phyloP scores from a whole-genome alignment of 64 coral and sea anemone species.

The Actinia equina region DNA sequence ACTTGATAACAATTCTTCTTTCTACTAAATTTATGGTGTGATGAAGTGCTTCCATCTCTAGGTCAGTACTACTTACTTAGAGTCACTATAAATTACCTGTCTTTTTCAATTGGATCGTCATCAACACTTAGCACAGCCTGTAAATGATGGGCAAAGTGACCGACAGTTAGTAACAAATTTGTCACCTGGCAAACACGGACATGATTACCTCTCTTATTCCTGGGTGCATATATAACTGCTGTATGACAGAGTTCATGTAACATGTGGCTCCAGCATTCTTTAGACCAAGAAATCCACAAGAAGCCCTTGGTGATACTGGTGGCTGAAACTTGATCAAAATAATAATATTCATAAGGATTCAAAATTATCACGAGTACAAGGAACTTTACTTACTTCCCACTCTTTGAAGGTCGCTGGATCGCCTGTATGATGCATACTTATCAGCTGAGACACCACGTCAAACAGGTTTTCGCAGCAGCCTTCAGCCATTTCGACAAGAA shows the following conservation, averaged over 20 bases:
- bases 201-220: slow-evolving; percentile 71
- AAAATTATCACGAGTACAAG: too few species aligned
- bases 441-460: slow-evolving; percentile 78
- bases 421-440: slow-evolving; percentile 88
- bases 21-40: too few species aligned
- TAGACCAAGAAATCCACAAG: slow-evolving; percentile 91
- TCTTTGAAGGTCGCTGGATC: slow-evolving; percentile 81
- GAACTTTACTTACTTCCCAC: slow-evolving; percentile 63
- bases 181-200: not conserved
- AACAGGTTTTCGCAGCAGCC: slow-evolving; percentile 87
- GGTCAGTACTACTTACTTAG: too few species aligned
- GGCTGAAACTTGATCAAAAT: slow-evolving; percentile 77
- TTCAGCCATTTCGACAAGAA: slow-evolving; percentile 77
- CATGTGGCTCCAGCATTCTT: slow-evolving; percentile 98
- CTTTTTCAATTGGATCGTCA: slow-evolving; percentile 45
- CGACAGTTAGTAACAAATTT: not conserved
- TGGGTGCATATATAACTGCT: slow-evolving; percentile 94
- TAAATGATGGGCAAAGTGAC: not conserved
- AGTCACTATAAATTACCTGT: slow-evolving; percentile 27
- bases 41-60: too few species aligned
- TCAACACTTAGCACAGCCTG: slow-evolving; percentile 26
- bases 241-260: slow-evolving; percentile 98
- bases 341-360: not conserved
- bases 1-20: too few species aligned
- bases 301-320: slow-evolving; percentile 77